Percentiles rank a stretch among this genome's conserved stretches.
phyloP scores from a whole-genome alignment of 2,888 invertebrate species.

The Sicus ferrugineus region DNA sequence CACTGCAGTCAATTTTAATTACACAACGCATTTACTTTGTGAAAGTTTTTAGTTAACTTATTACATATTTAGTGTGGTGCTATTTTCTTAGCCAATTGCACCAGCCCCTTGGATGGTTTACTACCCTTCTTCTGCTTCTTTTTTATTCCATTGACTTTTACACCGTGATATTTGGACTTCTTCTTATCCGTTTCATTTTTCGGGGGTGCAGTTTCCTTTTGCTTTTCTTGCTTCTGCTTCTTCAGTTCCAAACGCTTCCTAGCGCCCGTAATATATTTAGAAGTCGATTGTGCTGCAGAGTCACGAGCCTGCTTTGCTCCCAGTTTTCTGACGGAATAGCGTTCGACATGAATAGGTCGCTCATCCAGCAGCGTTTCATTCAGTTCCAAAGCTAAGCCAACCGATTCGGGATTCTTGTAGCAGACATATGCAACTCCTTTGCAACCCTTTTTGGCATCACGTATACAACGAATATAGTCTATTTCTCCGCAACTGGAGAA shows the following conservation, averaged over 20 bases:
- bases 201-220: neutral
- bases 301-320: conserved; percentile 53
- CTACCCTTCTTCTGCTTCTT: conserved; percentile 54
- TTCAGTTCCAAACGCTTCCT: conserved; percentile 46
- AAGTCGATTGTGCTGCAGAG: conserved; percentile 31
- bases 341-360: conserved; percentile 60
- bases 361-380: conserved; percentile 61
- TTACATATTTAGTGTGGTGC: conserved; percentile 50
- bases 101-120: conserved; percentile 50
- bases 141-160: conserved; percentile 52
- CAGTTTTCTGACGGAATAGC: conserved; percentile 53
- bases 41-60: neutral
- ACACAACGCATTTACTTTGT: neutral
- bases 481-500: conserved; percentile 63
- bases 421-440: conserved; percentile 62
- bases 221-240: conserved; percentile 30
- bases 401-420: conserved; percentile 58
- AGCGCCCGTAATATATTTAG: conserved; percentile 39
- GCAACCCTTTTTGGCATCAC: conserved; percentile 57
- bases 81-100: conserved; percentile 59
- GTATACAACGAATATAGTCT: conserved; percentile 60
- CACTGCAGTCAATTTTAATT: too few species aligned
- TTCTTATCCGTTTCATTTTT: conserved; percentile 44
- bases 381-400: conserved; percentile 59
- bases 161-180: conserved; percentile 58